Conservation (phyloP, 2,797 vertebrate species). For the Dipus sagitta region DNA sequence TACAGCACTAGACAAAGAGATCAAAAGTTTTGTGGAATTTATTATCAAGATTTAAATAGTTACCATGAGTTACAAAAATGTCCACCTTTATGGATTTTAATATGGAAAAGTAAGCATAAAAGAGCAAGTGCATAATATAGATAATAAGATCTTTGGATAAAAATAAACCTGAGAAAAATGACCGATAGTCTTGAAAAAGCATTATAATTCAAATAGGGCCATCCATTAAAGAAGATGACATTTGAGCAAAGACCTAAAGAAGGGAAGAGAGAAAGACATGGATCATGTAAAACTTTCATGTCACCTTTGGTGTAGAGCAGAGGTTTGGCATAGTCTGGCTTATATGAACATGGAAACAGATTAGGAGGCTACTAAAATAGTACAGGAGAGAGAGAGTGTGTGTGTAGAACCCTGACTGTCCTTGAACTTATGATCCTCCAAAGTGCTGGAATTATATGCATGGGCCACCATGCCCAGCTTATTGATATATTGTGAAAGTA, state of each 20-base stretch:
- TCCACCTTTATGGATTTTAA: conserved; percentile 18
- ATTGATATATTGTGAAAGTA: not conserved
- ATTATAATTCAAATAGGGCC: conserved; percentile 55
- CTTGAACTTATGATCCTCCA: not conserved
- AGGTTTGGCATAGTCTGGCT: not conserved
- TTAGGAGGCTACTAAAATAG: conserved; percentile 38
- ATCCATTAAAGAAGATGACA: not conserved
- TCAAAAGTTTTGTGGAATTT: conserved; percentile 20
- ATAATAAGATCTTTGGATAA: conserved; percentile 26
- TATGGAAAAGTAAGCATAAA: not conserved
- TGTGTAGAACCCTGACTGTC: not conserved
- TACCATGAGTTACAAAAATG: not conserved
- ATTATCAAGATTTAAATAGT: not conserved
- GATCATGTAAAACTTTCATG: not conserved
- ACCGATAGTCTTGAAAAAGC: not conserved
- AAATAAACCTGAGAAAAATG: conserved; percentile 35
- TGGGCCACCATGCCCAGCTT: not conserved
- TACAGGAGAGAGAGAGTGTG: not conserved
- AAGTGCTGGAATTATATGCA: not conserved
- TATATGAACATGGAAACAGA: not conserved
- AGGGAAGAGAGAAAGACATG: not conserved
- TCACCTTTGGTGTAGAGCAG: not conserved
- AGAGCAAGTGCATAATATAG: conserved; percentile 18
- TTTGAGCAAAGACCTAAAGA: conserved; percentile 36
- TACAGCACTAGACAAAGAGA: conserved; percentile 20